Base-by-base conservation (phyloP, 1,140 invertebrate genomes). In the Conus betulinus region DNA sequence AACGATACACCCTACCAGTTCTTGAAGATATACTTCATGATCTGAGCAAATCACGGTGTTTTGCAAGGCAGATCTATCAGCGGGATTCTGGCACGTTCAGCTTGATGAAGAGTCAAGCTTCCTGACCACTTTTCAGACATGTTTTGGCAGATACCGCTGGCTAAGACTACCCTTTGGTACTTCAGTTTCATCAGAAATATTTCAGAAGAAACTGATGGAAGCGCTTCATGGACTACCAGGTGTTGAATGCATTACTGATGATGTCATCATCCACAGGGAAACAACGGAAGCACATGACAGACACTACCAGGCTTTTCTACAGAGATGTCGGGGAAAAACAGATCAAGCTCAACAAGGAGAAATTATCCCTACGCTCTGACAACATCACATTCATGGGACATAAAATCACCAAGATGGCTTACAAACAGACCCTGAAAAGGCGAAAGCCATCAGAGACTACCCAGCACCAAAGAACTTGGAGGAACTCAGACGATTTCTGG, bases 301-400 rank as follows among this genome's bases (percentile, higher is more conserved):
- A 39, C 39, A 39, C 39, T n/a, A 39, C 39, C 39, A 39, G n/a
- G 0, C 39, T 39, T 39, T 39, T 39, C 89, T 95, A 76, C 84
- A 94, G 76, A 86, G 91, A 88, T 94, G 94, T 51, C 91, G 85
- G n/a, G n/a, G 83, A 63, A 39, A 39, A 93, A 87, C 87, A 91
- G 82, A n/a, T n/a, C 91, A 93, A 94, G 90, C 78, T 95, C 87
- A 95, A 95, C 91, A 83, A 82, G 71, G 90, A 89, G 11, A 96
- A 95, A 90, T 79, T 90, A 11, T 17, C 84, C 71, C 67, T 79
- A 20, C 23, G 39, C n/a, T 88, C 90, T 39, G 39, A 39, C 0
- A 39, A 39, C 39, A 39, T 39, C 39, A 39, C 39, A 39, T 39
- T 39, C 39, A 39, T 39, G 39, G 39, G 39, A 39, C 39, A n/a